Conservation (phyloP, 2,113 vertebrate genomes). For the Pygoscelis antarcticus region DNA sequence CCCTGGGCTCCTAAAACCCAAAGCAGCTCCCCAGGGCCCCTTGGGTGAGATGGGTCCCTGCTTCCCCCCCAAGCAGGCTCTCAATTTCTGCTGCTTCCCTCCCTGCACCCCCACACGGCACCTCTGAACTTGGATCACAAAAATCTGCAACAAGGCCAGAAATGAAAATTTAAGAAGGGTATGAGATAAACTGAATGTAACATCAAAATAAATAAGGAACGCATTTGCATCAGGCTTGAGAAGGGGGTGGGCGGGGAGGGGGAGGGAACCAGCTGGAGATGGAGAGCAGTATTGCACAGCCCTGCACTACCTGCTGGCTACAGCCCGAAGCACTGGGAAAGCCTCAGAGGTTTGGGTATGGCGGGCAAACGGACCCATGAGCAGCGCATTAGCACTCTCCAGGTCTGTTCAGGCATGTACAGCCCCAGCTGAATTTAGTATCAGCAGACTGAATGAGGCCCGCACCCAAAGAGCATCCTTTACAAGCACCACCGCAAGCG, state of each 20-base stretch:
- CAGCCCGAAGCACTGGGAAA: rapidly evolving
- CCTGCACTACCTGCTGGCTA: not conserved
- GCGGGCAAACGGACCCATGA: not conserved
- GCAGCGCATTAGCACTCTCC: not conserved
- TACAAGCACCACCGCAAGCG: not conserved
- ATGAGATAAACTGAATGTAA: not conserved
- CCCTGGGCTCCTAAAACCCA: not conserved
- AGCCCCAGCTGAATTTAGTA: not conserved
- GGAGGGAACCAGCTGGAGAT: not conserved
- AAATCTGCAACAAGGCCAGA: not conserved
- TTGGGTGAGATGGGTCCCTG: not conserved
- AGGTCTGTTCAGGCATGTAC: not conserved
- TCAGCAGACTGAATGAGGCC: not conserved
- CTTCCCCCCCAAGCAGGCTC: rapidly evolving
- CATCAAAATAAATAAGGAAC: not conserved
- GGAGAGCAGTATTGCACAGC: not conserved
- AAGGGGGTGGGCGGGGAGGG: not conserved
- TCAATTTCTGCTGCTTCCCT: not conserved
- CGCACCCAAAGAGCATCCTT: not conserved
- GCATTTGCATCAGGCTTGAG: not conserved
- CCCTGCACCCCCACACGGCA: no score
- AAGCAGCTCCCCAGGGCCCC: not conserved
- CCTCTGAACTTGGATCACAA: not conserved
- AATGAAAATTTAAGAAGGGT: not conserved
- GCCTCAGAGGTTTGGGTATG: not conserved